Conservation (phyloP, 2,888 invertebrate genomes). For the Platerodrilus igneus region DNA sequence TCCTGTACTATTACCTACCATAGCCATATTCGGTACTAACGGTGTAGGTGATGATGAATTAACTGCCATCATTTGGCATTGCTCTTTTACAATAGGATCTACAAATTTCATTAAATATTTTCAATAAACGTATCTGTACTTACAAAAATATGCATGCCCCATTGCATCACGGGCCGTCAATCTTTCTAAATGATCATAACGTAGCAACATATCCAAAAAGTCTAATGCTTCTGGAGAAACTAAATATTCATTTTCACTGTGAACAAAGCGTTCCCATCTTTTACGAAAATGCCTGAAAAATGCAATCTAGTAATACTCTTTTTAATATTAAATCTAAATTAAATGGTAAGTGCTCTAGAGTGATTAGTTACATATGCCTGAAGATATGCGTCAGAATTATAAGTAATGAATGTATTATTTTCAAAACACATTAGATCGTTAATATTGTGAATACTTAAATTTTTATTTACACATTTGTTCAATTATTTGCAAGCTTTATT, state of each 20-base stretch:
- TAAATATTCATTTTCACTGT: slow-evolving; percentile 98
- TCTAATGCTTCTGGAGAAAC: slow-evolving; percentile 98
- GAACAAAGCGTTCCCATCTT: slow-evolving; percentile 99
- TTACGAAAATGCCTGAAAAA: slow-evolving; percentile 87
- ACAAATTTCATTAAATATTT: slow-evolving; percentile 28
- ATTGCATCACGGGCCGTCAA: slow-evolving; percentile 99
- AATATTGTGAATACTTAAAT: too few relatives aligned
- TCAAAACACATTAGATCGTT: too few relatives aligned
- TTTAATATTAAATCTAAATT: too few relatives aligned
- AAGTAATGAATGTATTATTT: too few relatives aligned
- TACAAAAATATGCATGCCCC: slow-evolving; percentile 99
- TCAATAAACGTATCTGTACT: slow-evolving; percentile 45
- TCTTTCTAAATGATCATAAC: slow-evolving; percentile 97
- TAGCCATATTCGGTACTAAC: slow-evolving; percentile 58
- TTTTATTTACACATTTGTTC: too few relatives aligned
- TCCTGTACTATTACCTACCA: slow-evolving; percentile 53
- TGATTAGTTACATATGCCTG: too few relatives aligned
- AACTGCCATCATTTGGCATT: slow-evolving; percentile 62
- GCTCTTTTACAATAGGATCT: slow-evolving; percentile 88
- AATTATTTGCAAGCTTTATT: too few relatives aligned
- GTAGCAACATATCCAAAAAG: slow-evolving; percentile 96
- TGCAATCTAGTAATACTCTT: too few relatives aligned
- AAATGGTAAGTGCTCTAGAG: too few relatives aligned
- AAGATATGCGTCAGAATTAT: too few relatives aligned
- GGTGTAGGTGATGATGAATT: slow-evolving; percentile 76